Base-by-base conservation (phyloP, 2,113 vertebrate species). In the Eupsittula cactorum region DNA sequence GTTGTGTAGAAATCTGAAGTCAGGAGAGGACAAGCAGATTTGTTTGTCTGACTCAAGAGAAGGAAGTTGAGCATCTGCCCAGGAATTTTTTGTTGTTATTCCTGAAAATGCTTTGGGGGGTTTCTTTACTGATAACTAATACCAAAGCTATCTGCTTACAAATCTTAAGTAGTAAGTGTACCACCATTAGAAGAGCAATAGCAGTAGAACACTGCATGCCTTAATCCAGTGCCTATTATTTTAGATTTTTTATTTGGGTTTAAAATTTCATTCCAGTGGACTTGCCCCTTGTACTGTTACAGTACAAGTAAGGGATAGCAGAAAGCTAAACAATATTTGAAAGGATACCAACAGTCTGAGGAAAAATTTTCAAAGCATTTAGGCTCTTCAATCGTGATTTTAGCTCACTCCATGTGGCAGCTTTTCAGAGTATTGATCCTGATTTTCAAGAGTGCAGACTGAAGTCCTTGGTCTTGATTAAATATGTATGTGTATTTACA, bases 1-100 rank as follows among this genome's bases (percentile, higher is more conserved):
- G 60, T 68, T 87, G 85, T 85, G 53, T 71, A 80, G 91, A 69
- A 95, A 82, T 76, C 76, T 70, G 37, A 91, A 94, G 64, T 92
- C 71, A 65, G 68, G 60, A 62, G 75, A 87, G 81, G 84, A 96
- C 10, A 29, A 83, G 52, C 62, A 50, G 83, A 92, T 94, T 87
- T 80, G 39, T 86, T 89, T 93, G 44, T 69, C 44, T 81, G 68
- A 84, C 41, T 87, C 23, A 42, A 46, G 20, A 41, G 57, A 70
- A 91, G 85, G 60, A 84, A 67, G 64, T 11, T 37, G n/a, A 92
- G 46, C 55, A 60, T 80, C 57, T 95, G 68, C 33, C 28, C 25
- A 59, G 74, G 37, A 86, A 67, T n/a, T 46, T 88, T 79, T 92
- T 76, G 18, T 82, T 62, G 33, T 0, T 69, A 24, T 57, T 90